Evolutionary conservation across 1,140 invertebrate genomes (phyloP).

Genomic region (Fopius arisanus): DNA sequence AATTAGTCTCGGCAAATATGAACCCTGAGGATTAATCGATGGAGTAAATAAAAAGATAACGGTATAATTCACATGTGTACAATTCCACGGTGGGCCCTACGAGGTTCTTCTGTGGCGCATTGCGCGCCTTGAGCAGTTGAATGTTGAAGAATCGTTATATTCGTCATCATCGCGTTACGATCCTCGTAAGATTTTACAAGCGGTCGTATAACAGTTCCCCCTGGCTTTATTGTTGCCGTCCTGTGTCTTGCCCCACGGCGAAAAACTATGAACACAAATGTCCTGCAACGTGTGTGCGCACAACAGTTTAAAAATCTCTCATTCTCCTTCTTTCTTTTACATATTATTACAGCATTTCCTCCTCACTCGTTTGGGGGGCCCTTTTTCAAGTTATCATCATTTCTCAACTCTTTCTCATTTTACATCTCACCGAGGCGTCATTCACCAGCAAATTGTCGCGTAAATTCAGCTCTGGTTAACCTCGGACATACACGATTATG

Average conservation of each 20-base stretch:
- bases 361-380: neutral
- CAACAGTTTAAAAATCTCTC: constrained; percentile 8
- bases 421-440: neutral
- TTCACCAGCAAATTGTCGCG: neutral
- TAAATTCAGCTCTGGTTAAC: constrained; percentile 2
- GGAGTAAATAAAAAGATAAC: too few relatives aligned
- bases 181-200: constrained; percentile 57
- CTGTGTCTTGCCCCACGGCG: constrained; percentile 4
- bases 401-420: constrained; percentile 1
- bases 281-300: constrained; percentile 23
- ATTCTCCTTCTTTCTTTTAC: constrained; percentile 16
- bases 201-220: constrained; percentile 42
- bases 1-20: too few relatives aligned
- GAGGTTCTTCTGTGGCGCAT: neutral
- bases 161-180: constrained; percentile 55
- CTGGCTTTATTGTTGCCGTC: constrained; percentile 42
- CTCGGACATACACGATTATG: neutral
- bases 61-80: neutral
- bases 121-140: neutral
- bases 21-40: too few relatives aligned
- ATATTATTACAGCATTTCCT: constrained; percentile 18
- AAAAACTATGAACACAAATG: constrained; percentile 1
- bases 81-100: neutral
- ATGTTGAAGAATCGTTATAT: constrained; percentile 34
- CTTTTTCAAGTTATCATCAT: neutral